Evolutionary conservation across 1,140 invertebrate species (phyloP), one percentile per base, ranked within the genome.

Genomic region (Papilio helenus): DNA sequence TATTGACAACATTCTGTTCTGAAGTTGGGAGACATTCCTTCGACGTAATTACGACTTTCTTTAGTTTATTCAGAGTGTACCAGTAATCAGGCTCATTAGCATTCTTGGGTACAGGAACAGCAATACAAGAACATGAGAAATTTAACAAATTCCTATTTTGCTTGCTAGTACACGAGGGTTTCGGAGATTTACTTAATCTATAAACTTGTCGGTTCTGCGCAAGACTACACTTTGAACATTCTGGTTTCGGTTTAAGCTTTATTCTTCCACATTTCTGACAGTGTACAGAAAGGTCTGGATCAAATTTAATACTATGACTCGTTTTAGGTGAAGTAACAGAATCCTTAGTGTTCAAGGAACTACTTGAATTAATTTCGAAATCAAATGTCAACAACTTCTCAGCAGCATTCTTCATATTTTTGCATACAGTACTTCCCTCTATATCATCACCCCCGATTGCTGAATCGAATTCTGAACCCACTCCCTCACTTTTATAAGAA

Each of bases 401-500:
- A 2, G 20, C 23, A 8, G 46, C 26, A 20, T 46, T 7, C 23
- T 74, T 26, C 20, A 23, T 23, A 26, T 74, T 23, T 72, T 61
- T 71, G 34, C 80, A 73, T 39, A 49, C 44, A 26, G 1, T 44
- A 23, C 12, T 72, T n/a, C 58, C 23, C 34, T 29, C 49, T 61
- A 44, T 10, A 44, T 39, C 51, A 44, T 26, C 55, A 26, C 34
- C 23, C 20, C 51, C 23, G 16, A 20, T 71, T 10, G 20, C 65
- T 49, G 44, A 51, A 76, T 20, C 42, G 9, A 39, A 29, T 3
- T 29, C 44, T 20, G 61, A 81, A 49, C 76, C 77, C 7, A 79
- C 58, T 16, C 42, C 72, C 26, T 61, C 58, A 34, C 77, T 81
- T 76, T 81, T 81, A 49, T 58, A 74, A 46, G 80, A 81, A 0